Conservation (phyloP, 2,888 invertebrate genomes). For the Chrysolina haemoptera region DNA sequence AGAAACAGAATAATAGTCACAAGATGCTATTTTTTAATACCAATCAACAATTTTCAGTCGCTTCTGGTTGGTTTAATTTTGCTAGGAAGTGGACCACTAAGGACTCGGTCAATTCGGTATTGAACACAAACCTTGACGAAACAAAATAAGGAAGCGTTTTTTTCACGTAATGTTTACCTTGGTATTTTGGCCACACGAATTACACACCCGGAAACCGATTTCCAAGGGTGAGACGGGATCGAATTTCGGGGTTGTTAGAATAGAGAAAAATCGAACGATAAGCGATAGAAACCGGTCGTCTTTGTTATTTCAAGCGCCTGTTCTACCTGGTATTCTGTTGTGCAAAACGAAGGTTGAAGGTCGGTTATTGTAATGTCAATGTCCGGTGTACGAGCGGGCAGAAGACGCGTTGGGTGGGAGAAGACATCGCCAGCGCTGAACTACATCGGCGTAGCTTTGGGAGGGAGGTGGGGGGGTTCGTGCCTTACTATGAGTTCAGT, state of each 20-base stretch:
- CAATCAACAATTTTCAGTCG: too few relatives aligned
- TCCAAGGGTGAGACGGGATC: slow-evolving; percentile 46
- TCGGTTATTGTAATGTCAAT: slow-evolving; percentile 69
- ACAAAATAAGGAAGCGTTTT: slow-evolving; percentile 48
- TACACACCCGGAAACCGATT: slow-evolving; percentile 47
- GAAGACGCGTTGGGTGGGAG: slow-evolving; percentile 45
- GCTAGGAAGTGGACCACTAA: slow-evolving; percentile 28
- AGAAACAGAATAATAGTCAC: too few relatives aligned
- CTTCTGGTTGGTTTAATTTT: not conserved
- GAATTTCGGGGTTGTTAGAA: slow-evolving; percentile 38
- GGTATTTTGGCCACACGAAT: slow-evolving; percentile 48
- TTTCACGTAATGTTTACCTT: slow-evolving; percentile 48
- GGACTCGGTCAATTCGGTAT: slow-evolving; percentile 39
- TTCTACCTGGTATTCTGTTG: slow-evolving; percentile 60
- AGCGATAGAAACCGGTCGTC: slow-evolving; percentile 26
- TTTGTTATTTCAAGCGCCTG: slow-evolving; percentile 42
- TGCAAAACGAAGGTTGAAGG: slow-evolving; percentile 67
- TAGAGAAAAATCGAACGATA: slow-evolving; percentile 28
- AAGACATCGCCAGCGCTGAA: slow-evolving; percentile 30
- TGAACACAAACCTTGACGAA: slow-evolving; percentile 43
- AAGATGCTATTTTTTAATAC: too few relatives aligned
- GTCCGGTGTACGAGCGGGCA: slow-evolving; percentile 63
- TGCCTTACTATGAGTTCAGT: not conserved
- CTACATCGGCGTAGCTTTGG: slow-evolving; percentile 17
- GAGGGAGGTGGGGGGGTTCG: slow-evolving; percentile 1